Conservation (phyloP, 2,888 invertebrate genomes). For the Plemyria rubiginata region DNA sequence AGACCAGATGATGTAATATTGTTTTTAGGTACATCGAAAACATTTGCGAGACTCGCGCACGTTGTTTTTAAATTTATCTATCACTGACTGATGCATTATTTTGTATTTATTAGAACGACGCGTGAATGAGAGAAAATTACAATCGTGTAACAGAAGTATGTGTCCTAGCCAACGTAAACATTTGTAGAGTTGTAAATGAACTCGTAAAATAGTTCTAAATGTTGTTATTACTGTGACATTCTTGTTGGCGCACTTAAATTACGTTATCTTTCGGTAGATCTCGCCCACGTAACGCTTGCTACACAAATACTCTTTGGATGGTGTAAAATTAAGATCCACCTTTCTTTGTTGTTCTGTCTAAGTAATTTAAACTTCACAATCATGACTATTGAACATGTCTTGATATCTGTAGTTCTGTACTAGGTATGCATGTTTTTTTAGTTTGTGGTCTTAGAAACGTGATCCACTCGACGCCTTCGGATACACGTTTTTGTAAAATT, state of each 20-base stretch:
- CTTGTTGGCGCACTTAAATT: background rate
- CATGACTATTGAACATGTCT: conserved; percentile 7
- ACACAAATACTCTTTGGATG: conserved; percentile 16
- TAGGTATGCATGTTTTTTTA: conserved; percentile 1
- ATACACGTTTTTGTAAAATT: conserved; percentile 52
- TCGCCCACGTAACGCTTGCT: conserved; percentile 5
- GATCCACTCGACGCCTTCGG: conserved; percentile 43
- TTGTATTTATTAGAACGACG: conserved; percentile 30
- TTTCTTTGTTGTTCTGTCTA: conserved; percentile 8
- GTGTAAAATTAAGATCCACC: conserved; percentile 10
- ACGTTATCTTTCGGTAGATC: conserved; percentile 13
- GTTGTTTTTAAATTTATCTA: conserved; percentile 44
- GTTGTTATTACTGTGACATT: conserved; percentile 19
- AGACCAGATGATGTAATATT: conserved; percentile 49
- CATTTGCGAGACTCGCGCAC: conserved; percentile 41
- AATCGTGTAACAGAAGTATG: conserved; percentile 24
- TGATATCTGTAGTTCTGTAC: conserved; percentile 2
- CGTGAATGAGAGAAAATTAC: conserved; percentile 39
- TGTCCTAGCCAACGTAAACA: conserved; percentile 27
- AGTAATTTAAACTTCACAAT: conserved; percentile 7
- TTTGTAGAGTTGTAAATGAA: conserved; percentile 28
- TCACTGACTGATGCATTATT: conserved; percentile 42
- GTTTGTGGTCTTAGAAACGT: conserved; percentile 46
- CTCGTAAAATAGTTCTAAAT: conserved; percentile 19
- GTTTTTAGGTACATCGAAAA: conserved; percentile 46